phyloP scores from a whole-genome alignment of 2,888 invertebrate genomes.

The Incurvaria masculella region DNA sequence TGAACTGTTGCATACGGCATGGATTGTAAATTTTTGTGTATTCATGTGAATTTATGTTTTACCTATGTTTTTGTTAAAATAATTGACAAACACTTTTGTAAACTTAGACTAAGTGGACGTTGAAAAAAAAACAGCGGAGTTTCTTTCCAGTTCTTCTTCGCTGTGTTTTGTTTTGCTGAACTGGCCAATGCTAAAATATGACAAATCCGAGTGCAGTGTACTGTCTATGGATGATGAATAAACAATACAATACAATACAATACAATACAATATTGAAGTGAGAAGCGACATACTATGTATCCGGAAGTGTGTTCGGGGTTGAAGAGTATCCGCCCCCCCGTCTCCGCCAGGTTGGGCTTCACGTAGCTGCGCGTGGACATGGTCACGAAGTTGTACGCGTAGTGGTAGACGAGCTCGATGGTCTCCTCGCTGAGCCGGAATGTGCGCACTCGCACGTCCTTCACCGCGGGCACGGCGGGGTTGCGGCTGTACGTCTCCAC shows the following conservation, averaged over 20 bases:
- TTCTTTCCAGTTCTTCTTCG: too few relatives aligned
- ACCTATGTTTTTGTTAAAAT: too few relatives aligned
- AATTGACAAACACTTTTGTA: too few relatives aligned
- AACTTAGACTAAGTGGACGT: too few relatives aligned
- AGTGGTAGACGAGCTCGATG: constrained; percentile 63
- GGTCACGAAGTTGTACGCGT: constrained; percentile 58
- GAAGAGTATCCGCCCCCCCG: constrained; percentile 63
- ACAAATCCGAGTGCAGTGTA: too few relatives aligned
- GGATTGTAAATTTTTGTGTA: too few relatives aligned
- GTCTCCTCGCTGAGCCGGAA: constrained; percentile 61
- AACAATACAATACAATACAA: not conserved
- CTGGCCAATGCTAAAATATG: too few relatives aligned
- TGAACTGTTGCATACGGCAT: too few relatives aligned
- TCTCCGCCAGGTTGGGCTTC: constrained; percentile 69
- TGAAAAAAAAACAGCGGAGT: too few relatives aligned
- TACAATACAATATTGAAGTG: not conserved
- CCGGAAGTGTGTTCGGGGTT: constrained; percentile 62
- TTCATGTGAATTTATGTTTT: too few relatives aligned
- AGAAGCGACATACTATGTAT: constrained; percentile 54
- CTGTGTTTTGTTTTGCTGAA: too few relatives aligned
- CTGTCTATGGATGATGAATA: too few relatives aligned
- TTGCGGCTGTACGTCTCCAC: constrained; percentile 63
- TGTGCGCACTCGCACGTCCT: constrained; percentile 63
- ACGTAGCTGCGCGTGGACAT: constrained; percentile 62
- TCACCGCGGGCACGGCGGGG: constrained; percentile 45